Base-by-base conservation (phyloP, 2,113 vertebrate species). In the Ia io region DNA sequence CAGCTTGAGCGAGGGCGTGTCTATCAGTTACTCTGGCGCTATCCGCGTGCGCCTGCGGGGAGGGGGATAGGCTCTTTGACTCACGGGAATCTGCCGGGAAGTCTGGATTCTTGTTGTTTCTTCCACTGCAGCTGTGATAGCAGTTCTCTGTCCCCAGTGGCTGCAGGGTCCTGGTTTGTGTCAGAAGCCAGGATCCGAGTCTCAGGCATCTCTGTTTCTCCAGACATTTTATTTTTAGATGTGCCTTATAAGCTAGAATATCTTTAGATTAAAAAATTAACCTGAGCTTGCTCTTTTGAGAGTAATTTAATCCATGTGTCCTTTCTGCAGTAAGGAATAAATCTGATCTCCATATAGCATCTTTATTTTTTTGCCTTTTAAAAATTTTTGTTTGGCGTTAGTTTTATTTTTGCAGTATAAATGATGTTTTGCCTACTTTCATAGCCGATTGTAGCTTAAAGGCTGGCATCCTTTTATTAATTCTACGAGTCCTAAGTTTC, bases 161-260 rank as follows among this genome's bases (percentile, higher is more conserved):
- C n/a, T n/a, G n/a, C n/a, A n/a, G n/a, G n/a, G n/a, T n/a, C n/a
- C n/a, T n/a, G n/a, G n/a, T n/a, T n/a, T n/a, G n/a, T n/a, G n/a
- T n/a, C n/a, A n/a, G n/a, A n/a, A n/a, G n/a, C n/a, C n/a, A n/a
- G n/a, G n/a, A n/a, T n/a, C n/a, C n/a, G n/a, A n/a, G n/a, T n/a
- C n/a, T n/a, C n/a, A n/a, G n/a, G n/a, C n/a, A n/a, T n/a, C n/a
- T n/a, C n/a, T n/a, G n/a, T n/a, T n/a, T n/a, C n/a, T n/a, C n/a
- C n/a, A 59, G 93, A 73, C 69, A 53, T 93, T 91, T 93, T 92
- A 74, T 87, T 94, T 92, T 94, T 70, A 92, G 47, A 9, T 69
- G 17, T 40, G 14, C 61, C 35, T 96, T 76, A 74, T 74, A 79
- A 91, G 56, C 89, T 65, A 80, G 53, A 87, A 56, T 84, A 69